Evolutionary conservation across 2,888 invertebrate species (phyloP).

Genomic region (Balanococcus diminutus): DNA sequence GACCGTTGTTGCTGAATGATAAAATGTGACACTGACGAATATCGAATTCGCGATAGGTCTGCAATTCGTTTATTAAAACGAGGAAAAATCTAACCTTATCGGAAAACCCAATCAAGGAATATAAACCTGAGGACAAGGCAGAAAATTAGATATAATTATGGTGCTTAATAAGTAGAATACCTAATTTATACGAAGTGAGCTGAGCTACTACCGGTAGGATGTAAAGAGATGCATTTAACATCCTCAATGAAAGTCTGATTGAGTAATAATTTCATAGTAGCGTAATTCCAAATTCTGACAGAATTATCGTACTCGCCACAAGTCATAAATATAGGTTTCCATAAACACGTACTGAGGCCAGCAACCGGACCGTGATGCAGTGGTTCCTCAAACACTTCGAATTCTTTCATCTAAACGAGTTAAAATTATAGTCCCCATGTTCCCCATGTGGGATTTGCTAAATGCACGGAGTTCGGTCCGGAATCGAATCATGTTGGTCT

Average conservation of each 20-base stretch:
- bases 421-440: not conserved
- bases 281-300: conserved; percentile 90
- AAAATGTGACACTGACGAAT: conserved; percentile 79
- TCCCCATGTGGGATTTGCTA: not conserved
- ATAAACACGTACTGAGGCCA: conserved; percentile 80
- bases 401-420: conserved; percentile 65
- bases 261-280: conserved; percentile 78
- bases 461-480: no score
- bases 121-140: conserved; percentile 68
- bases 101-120: conserved; percentile 86
- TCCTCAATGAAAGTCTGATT: conserved; percentile 82
- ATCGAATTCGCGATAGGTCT: conserved; percentile 71
- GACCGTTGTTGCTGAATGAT: conserved; percentile 83
- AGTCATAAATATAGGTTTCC: conserved; percentile 90
- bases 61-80: conserved; percentile 84
- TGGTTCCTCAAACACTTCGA: conserved; percentile 68
- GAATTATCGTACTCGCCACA: conserved; percentile 79
- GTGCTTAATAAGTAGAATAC: not conserved
- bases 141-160: conserved; percentile 63
- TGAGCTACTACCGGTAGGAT: conserved; percentile 64
- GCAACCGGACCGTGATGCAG: conserved; percentile 83
- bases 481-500: no score
- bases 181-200: not conserved
- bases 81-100: conserved; percentile 89
- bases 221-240: conserved; percentile 76